Evolutionary conservation across 37 sponge, comb jelly and placozoan species (phyloP), one percentile per base, ranked within the genome.

Genomic region (Chondrosia reniformis): DNA sequence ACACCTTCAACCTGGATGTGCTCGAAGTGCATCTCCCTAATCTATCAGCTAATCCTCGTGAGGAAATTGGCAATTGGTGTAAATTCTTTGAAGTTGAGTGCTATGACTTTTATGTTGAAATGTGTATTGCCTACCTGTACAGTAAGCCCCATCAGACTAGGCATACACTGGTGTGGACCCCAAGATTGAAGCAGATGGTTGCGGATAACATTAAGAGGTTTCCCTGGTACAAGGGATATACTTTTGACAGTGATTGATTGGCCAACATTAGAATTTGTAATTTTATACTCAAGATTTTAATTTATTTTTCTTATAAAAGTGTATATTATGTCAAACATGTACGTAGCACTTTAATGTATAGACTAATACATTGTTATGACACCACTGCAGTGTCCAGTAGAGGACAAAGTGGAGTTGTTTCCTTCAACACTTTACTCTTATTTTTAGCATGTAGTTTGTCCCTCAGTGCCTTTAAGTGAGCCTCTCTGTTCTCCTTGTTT

Each of bases 401-500:
- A n/a, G n/a, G n/a, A n/a, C n/a, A n/a, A n/a, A n/a, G n/a, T n/a
- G n/a, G n/a, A n/a, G n/a, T n/a, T n/a, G n/a, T n/a, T n/a, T n/a
- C n/a, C n/a, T n/a, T n/a, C n/a, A n/a, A n/a, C n/a, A n/a, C n/a
- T n/a, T n/a, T n/a, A n/a, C n/a, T 36, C 12, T 80, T 55, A 31
- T 80, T 65, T 66, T 79, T 71, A 21, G 61, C 79, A 2, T 61
- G 63, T 1, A 80, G 81, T 5, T 55, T 27, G 72, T 80, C 73
- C 32, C 81, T 66, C 46, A 80, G 57, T 21, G 22, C 40, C 52
- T 72, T 69, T 15, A 80, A 28, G 33, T 80, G 65, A 3, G 71
- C 73, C 72, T 80, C 81, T 74, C 81, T 66, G 57, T 80, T 80
- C 32, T 67, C 71, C 31, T 75, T 15, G 73, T 15, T 64, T 21